Base-by-base conservation (phyloP, 2,797 vertebrate species). In the Tiaroga cobitis region DNA sequence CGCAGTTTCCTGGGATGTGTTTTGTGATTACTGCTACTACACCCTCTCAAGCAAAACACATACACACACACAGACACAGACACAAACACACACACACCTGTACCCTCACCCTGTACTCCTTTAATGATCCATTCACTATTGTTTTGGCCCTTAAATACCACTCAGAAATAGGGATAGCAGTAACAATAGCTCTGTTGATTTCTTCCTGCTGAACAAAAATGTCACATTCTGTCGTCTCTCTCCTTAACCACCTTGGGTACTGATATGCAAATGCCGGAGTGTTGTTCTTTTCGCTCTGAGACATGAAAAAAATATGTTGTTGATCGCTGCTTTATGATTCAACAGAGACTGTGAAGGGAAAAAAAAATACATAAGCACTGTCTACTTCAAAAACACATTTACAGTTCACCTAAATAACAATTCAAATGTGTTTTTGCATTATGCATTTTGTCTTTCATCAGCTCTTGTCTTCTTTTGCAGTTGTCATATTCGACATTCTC, bases 1-100 rank as follows among this genome's bases (percentile, higher is more conserved):
- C 63, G 43, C 81, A 56, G 67, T 73, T 80, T 83, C 46, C 49
- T 70, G 43, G 63, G 46, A 87, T 43, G 59, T 84, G 39, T 72
- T 54, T 70, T 74, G 81, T 83, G 73, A 87, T 83, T 83, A 82
- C 81, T 83, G 81, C 49, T 61, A 82, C 74, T 70, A 83, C 24
- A n/a, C 51, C 26, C 41, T 80, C 84, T 67, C 54, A 13, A 49
- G 39, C 69, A 72, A 49, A 37, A 87, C 74, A 51, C 78, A 80
- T 46, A 83, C n/a, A 70, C 39, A 61, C 51, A 39, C 39, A 24
- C 46, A 54, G 32, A 78, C 63, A 70, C 67, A 29, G 1, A 49
- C 77, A 63, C 67, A 65, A 13, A 41, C 74, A 79, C 26, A 37
- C 70, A 54, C 34, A 77, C 34, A 32, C 26, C 8, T 29, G 41